Conservation (phyloP, 23 tunicate genomes). For the Botrylloides violaceus region DNA sequence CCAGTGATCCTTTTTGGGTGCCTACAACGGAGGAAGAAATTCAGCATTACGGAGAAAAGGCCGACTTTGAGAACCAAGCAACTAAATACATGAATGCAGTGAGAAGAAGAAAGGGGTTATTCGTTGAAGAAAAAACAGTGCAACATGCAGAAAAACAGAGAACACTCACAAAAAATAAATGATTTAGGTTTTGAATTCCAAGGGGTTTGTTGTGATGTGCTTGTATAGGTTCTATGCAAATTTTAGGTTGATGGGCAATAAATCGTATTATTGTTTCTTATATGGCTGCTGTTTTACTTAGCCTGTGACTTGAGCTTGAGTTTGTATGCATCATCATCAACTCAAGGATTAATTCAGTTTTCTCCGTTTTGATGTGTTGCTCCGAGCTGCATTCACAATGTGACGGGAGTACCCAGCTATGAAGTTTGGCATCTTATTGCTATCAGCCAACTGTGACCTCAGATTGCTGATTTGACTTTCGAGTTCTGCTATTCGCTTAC, state of each 20-base stretch:
- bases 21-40: slow-evolving; percentile 99
- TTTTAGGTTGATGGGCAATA: background rate
- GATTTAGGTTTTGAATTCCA: background rate
- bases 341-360: background rate
- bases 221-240: background rate
- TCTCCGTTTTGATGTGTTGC: background rate
- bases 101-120: slow-evolving; percentile 82
- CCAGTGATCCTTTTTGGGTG: slow-evolving; percentile 96
- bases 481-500: background rate
- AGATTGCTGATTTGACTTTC: slow-evolving; percentile 3
- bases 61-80: slow-evolving; percentile 85
- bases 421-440: background rate
- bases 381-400: background rate
- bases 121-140: slow-evolving; percentile 90
- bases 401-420: slow-evolving; percentile 8
- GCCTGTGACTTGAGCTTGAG: too few species aligned
- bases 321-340: too few species aligned
- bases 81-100: slow-evolving; percentile 86
- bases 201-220: background rate
- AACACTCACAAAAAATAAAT: slow-evolving; percentile 86
- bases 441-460: background rate
- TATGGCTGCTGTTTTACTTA: background rate
- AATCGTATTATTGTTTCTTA: background rate
- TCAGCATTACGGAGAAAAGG: slow-evolving; percentile 92
- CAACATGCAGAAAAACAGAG: slow-evolving; percentile 96